Percentiles rank a stretch among this genome's conserved stretches.
Evolutionary conservation across 2,797 vertebrate genomes (phyloP).

Genomic region (Protonibea diacanthus): DNA sequence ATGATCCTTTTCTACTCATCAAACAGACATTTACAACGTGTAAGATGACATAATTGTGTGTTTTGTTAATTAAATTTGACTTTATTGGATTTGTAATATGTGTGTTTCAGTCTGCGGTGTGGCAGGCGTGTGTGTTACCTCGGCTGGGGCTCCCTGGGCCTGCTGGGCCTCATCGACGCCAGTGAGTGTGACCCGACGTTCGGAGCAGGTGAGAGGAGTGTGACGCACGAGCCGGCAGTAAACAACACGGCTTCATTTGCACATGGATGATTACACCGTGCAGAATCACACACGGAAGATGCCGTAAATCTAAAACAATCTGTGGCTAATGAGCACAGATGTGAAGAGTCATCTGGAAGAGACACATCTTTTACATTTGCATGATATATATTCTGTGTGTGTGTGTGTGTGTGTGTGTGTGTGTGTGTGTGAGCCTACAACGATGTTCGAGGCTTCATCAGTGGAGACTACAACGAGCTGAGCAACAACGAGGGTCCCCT

Average conservation of each 20-base stretch:
- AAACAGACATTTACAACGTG: background rate
- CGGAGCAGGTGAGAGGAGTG: slow-evolving; percentile 80
- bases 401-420: slow-evolving; percentile 1
- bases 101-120: slow-evolving; percentile 75
- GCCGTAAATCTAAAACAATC: background rate
- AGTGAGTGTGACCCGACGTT: slow-evolving; percentile 88
- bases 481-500: slow-evolving; percentile 85
- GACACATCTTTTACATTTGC: background rate
- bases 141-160: slow-evolving; percentile 85
- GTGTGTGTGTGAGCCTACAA: slow-evolving; percentile 75
- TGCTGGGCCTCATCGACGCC: slow-evolving; percentile 86
- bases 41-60: background rate
- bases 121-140: slow-evolving; percentile 83
- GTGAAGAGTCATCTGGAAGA: background rate
- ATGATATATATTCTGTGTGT: background rate
- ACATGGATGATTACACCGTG: background rate
- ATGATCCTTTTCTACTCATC: background rate
- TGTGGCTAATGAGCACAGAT: background rate
- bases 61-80: background rate
- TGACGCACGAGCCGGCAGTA: background rate
- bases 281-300: too few species aligned
- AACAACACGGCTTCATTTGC: background rate
- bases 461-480: slow-evolving; percentile 82
- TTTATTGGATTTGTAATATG: background rate
- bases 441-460: slow-evolving; percentile 85